phyloP scores from a whole-genome alignment of 2,113 vertebrate genomes.

The Hepsetus odoe region DNA sequence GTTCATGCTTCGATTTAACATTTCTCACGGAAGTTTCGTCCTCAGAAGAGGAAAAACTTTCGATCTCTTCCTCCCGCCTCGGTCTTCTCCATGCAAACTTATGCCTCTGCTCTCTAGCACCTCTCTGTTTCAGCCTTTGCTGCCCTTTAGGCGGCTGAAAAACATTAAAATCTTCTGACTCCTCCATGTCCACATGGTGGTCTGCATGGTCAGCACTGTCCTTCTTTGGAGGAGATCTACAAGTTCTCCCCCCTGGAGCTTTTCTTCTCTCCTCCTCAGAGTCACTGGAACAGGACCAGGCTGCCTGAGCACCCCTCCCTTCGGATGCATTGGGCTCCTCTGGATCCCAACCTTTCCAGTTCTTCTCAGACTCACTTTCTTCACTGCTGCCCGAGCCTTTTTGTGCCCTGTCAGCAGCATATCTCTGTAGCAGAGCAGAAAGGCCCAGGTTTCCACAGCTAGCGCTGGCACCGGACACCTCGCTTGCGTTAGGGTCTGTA shows the following conservation, averaged over 20 bases:
- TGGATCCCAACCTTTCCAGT: neutral
- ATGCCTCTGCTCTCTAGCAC: neutral
- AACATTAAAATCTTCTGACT: slow-evolving; percentile 86
- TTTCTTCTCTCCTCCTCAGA: slow-evolving; percentile 54
- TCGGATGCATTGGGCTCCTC: slow-evolving; percentile 26
- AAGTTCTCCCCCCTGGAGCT: neutral
- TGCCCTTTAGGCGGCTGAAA: slow-evolving; percentile 32
- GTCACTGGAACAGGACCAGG: slow-evolving; percentile 39
- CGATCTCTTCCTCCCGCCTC: slow-evolving; percentile 69
- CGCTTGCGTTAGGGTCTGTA: slow-evolving; percentile 70
- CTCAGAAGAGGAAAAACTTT: slow-evolving; percentile 83
- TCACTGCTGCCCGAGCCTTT: slow-evolving; percentile 42
- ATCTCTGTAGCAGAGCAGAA: slow-evolving; percentile 78
- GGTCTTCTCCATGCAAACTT: slow-evolving; percentile 26
- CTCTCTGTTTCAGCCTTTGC: neutral
- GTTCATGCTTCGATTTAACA: slow-evolving; percentile 30
- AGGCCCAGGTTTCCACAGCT: slow-evolving; percentile 68
- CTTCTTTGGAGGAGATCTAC: neutral
- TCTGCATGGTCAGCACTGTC: slow-evolving; percentile 33
- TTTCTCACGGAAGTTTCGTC: slow-evolving; percentile 71
- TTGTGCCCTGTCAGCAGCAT: slow-evolving; percentile 42
- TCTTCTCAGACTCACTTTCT: slow-evolving; percentile 24
- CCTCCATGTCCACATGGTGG: slow-evolving; percentile 71
- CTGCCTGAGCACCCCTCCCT: slow-evolving; percentile 7
- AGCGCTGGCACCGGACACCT: neutral